phyloP scores from a whole-genome alignment of 2,888 invertebrate species.

The Drosophila multiciliata region DNA sequence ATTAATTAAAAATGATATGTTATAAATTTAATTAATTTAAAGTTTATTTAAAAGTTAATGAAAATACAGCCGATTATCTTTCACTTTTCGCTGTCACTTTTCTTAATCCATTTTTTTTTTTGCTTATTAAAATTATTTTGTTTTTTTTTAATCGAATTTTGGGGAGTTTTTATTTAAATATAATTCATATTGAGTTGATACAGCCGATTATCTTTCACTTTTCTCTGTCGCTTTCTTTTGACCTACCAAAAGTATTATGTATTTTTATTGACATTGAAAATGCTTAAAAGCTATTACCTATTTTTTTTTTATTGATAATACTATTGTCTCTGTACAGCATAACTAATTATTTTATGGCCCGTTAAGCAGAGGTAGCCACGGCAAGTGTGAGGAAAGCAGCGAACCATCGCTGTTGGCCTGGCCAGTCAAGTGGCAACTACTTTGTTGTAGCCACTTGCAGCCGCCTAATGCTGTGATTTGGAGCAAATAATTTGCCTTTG shows the following conservation, averaged over 20 bases:
- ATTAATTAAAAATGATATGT: too few species aligned
- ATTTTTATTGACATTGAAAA: slow-evolving; percentile 61
- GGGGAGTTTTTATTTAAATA: neutral
- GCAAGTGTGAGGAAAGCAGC: slow-evolving; percentile 10
- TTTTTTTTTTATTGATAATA: slow-evolving; percentile 24
- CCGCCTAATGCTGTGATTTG: slow-evolving; percentile 50
- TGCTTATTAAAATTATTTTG: slow-evolving; percentile 21
- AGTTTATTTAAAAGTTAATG: neutral
- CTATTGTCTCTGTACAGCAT: slow-evolving; percentile 32
- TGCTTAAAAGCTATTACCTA: slow-evolving; percentile 19
- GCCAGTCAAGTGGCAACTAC: slow-evolving; percentile 62
- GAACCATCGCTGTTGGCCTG: neutral
- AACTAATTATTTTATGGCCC: slow-evolving; percentile 40
- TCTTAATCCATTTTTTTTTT: neutral
- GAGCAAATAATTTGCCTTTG: slow-evolving; percentile 68
- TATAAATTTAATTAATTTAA: too few species aligned
- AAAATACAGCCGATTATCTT: slow-evolving; percentile 1
- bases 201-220: slow-evolving; percentile 13
- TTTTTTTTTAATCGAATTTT: slow-evolving; percentile 2
- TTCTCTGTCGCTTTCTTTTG: neutral
- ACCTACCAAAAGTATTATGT: slow-evolving; percentile 25
- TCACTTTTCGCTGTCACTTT: slow-evolving; percentile 8
- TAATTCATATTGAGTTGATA: neutral
- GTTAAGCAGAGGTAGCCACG: slow-evolving; percentile 16
- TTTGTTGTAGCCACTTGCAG: slow-evolving; percentile 36